Conservation (phyloP, 2,113 vertebrate genomes). For the Myrmophylax atrothorax region DNA sequence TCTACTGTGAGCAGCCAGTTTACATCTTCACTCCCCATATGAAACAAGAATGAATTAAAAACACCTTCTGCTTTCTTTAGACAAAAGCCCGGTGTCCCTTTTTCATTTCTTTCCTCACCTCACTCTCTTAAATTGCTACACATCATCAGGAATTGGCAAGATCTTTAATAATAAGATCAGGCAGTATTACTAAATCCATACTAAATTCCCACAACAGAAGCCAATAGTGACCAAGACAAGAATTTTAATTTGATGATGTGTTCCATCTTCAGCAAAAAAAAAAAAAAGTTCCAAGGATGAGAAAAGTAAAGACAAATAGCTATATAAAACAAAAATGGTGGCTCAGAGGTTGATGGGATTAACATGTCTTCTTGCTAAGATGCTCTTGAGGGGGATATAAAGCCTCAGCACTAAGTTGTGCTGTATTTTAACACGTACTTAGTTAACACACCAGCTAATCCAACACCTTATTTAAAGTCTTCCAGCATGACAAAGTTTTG, state of each 20-base stretch:
- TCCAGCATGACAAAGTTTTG: not conserved
- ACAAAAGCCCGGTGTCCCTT: not conserved
- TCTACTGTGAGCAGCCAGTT: not conserved
- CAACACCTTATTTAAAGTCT: not conserved
- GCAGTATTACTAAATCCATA: slow-evolving; percentile 8
- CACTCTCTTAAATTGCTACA: slow-evolving; percentile 43
- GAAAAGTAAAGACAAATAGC: not conserved
- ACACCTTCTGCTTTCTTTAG: not conserved
- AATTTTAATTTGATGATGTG: slow-evolving; percentile 31
- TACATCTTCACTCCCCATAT: fast-evolving
- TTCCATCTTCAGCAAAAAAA: not conserved
- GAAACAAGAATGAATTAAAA: not conserved
- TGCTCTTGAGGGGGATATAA: not conserved
- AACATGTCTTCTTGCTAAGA: not conserved
- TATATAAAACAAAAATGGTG: not conserved
- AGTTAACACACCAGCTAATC: not conserved
- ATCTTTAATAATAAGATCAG: slow-evolving; percentile 21
- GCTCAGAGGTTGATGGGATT: not conserved
- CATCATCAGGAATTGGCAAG: slow-evolving; percentile 44
- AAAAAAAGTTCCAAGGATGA: not conserved
- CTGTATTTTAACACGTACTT: not conserved
- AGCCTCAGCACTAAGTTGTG: not conserved
- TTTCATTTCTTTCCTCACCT: not conserved
- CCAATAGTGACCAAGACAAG: slow-evolving; percentile 22
- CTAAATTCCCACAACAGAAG: slow-evolving; percentile 36